A percentile compares a stretch with the other conserved stretches of the same genome.
Evolutionary conservation across 2,113 vertebrate genomes (phyloP).

Genomic region (Mohoua ochrocephala): DNA sequence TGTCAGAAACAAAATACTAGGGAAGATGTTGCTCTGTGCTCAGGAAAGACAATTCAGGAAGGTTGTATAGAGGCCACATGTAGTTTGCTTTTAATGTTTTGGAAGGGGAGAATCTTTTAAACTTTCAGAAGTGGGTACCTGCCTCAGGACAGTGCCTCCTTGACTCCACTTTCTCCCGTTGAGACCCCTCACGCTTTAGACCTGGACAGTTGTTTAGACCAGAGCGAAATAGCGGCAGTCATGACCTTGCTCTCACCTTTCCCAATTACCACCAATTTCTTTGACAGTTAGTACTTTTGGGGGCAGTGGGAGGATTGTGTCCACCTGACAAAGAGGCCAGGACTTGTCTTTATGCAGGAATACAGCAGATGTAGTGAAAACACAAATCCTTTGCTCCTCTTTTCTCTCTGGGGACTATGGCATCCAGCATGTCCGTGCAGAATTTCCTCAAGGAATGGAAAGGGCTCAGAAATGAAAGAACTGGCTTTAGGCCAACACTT

Average conservation of each 20-base stretch:
- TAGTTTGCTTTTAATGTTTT: neutral
- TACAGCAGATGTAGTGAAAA: neutral
- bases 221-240: neutral
- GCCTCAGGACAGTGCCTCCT: neutral
- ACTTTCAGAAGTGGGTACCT: neutral
- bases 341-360: neutral
- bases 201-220: neutral
- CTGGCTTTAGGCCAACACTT: neutral
- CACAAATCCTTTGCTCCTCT: neutral
- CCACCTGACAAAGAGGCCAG: neutral
- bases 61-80: neutral
- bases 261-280: neutral
- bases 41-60: neutral
- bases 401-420: neutral
- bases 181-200: neutral
- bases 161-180: neutral
- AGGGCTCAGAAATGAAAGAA: neutral
- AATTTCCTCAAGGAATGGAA: neutral
- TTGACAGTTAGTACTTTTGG: neutral
- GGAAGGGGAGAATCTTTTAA: neutral
- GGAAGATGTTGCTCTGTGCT: neutral
- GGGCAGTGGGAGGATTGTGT: neutral
- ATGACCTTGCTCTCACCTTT: neutral
- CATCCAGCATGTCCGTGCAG: neutral
- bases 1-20: neutral